phyloP scores from a whole-genome alignment of 2,797 vertebrate species.

The Sebastes iracundus region DNA sequence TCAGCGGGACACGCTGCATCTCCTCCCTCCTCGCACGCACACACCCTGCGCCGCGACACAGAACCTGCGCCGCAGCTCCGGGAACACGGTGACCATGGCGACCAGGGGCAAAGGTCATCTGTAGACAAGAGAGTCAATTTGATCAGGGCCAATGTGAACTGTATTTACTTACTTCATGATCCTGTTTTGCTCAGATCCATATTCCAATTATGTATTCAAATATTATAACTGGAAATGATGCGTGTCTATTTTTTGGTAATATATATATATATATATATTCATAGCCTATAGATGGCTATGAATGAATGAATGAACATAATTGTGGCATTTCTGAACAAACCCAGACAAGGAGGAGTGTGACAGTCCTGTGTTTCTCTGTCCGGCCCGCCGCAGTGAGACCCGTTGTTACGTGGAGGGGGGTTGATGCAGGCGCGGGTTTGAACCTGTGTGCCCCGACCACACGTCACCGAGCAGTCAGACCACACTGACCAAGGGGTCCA shows the following conservation, averaged over 20 bases:
- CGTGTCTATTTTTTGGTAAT: not conserved
- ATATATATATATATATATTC: too few relatives aligned
- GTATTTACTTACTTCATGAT: not conserved
- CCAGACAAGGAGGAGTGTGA: slow-evolving; percentile 74
- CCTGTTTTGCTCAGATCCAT: not conserved
- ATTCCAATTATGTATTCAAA: not conserved
- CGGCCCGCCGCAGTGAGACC: slow-evolving; percentile 79
- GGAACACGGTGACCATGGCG: slow-evolving; percentile 86
- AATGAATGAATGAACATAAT: not conserved
- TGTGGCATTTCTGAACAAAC: slow-evolving; percentile 50
- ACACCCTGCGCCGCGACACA: slow-evolving; percentile 75
- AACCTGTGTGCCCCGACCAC: slow-evolving; percentile 80
- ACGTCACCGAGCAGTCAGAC: slow-evolving; percentile 89
- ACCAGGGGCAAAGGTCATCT: slow-evolving; percentile 89
- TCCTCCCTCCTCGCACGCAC: slow-evolving; percentile 79
- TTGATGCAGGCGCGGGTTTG: slow-evolving; percentile 86
- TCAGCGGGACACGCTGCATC: slow-evolving; percentile 72
- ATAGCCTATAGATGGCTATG: not conserved
- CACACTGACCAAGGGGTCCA: slow-evolving; percentile 92
- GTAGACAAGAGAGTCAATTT: not conserved
- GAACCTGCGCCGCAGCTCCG: slow-evolving; percentile 86
- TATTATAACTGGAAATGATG: not conserved
- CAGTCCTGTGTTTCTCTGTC: slow-evolving; percentile 82
- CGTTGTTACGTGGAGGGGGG: slow-evolving; percentile 81
- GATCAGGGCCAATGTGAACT: not conserved